These are phyloP conservation scores for Pocillopora verrucosa DNA, from an alignment of 64 coral and sea anemone genomes.

Conservation along the genomic window DNA sequence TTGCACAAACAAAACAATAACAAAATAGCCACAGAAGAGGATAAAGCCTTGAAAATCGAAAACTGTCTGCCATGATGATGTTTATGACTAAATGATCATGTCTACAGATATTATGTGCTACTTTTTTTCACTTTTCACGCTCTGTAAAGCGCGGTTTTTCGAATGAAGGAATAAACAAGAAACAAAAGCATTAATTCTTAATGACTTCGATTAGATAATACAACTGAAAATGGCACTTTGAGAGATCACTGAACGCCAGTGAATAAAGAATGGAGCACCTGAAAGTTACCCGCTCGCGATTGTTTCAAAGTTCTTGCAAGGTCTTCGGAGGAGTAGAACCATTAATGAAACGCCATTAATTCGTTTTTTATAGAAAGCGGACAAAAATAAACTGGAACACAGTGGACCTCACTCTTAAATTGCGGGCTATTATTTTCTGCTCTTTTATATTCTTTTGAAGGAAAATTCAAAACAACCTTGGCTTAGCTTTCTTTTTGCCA, in stretches of 20 bases:
- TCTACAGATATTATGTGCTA: neutral
- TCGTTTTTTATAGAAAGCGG: no score
- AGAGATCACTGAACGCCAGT: constrained; percentile 3
- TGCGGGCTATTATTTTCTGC: no score
- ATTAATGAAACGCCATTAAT: neutral
- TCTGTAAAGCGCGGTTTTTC: neutral
- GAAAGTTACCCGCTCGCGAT: constrained; percentile 11
- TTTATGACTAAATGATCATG: constrained; percentile 22
- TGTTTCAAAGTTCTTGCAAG: no score
- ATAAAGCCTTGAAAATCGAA: neutral
- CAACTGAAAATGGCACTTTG: neutral
- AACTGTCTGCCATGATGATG: neutral
- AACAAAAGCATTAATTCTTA: constrained; percentile 7
- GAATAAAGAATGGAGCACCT: constrained; percentile 23
- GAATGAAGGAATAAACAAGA: neutral
- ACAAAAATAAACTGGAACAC: no score
- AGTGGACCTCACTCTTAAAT: no score
- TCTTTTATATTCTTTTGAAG: no score
- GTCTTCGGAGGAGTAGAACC: neutral
- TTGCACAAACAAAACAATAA: constrained; percentile 11
- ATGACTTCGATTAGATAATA: constrained; percentile 40
- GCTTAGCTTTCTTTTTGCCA: no score
- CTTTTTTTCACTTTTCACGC: neutral
- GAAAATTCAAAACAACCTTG: no score
- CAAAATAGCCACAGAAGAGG: constrained; percentile 8